Base-by-base conservation (phyloP, 2,888 invertebrate species). In the Pristionchus exspectatus region DNA sequence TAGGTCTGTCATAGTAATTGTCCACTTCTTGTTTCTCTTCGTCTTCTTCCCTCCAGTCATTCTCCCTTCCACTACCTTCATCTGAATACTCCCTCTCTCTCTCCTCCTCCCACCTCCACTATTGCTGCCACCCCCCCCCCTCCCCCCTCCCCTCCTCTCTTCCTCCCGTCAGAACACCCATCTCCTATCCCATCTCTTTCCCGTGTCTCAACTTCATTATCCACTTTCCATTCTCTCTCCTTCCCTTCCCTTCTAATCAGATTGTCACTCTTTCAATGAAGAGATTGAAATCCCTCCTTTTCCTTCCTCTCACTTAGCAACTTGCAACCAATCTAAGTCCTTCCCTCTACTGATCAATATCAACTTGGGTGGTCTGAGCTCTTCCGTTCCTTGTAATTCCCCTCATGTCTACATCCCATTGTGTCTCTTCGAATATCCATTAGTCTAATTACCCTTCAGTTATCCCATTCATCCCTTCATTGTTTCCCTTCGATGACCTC, bases 201-300 rank as follows among this genome's bases (percentile, higher is more conserved):
- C 59, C 59, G 33, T 59, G 59, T 59, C 84, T 59, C 84, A 59
- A 56, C 84, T 85, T 50, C 59, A 56, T 59, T 85, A 56, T 85
- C 84, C 84, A 56, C 84, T 85, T 59, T 85, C 84, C 84, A 33
- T 59, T 33, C 59, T 84, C 84, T 84, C 54, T 50, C 33, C 33
- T 30, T 27, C 50, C n/a, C 50, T 24, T 44, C n/a, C 59, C 81
- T 81, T 81, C 81, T 81, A 81, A 81, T 81, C 81, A 81, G 50
- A 81, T 81, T 81, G n/a, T 81, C 81, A 50, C 81, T 54, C 50
- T 81, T 81, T 81, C 81, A 81, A 81, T 81, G 81, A 81, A 50
- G 14, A 44, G 1, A 24, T 4, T 44, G 81, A 54, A 81, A 27
- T 27, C 56, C 30, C 84, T 18, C 84, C 1, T n/a, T n/a, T 12